phyloP scores from a whole-genome alignment of 2,797 vertebrate genomes.

The Apogon hyalosoma region DNA sequence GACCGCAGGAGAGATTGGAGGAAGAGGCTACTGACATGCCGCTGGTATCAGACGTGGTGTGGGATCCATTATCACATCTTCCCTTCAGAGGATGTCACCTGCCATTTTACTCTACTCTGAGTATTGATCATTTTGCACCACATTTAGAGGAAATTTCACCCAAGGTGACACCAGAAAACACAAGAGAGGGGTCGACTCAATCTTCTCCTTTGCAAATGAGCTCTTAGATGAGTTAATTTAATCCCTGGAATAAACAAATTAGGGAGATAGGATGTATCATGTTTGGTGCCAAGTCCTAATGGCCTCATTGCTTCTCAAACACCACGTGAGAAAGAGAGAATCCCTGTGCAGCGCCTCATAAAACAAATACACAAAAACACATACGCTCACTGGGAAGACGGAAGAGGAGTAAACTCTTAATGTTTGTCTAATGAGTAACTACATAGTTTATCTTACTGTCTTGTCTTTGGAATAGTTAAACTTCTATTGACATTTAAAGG shows the following conservation, averaged over 20 bases:
- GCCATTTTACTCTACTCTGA: slow-evolving; percentile 72
- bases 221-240: slow-evolving; percentile 79
- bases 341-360: slow-evolving; percentile 61
- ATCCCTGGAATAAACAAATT: slow-evolving; percentile 81
- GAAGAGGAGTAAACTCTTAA: not conserved
- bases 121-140: slow-evolving; percentile 78
- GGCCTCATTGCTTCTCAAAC: slow-evolving; percentile 69
- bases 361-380: slow-evolving; percentile 52
- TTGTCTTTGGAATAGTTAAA: slow-evolving; percentile 1
- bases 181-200: slow-evolving; percentile 41
- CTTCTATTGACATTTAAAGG: not conserved
- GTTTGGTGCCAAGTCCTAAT: slow-evolving; percentile 78
- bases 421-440: slow-evolving; percentile 19
- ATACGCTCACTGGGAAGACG: slow-evolving; percentile 39
- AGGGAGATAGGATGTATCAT: slow-evolving; percentile 67
- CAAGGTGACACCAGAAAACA: slow-evolving; percentile 78
- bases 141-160: slow-evolving; percentile 72
- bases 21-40: slow-evolving; percentile 51
- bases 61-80: slow-evolving; percentile 77
- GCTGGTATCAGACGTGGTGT: slow-evolving; percentile 51
- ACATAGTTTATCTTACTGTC: slow-evolving; percentile 1
- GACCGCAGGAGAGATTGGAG: slow-evolving; percentile 61
- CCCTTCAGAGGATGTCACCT: slow-evolving; percentile 79
- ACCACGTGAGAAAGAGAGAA: slow-evolving; percentile 66
- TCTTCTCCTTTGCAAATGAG: slow-evolving; percentile 72